phyloP scores from a whole-genome alignment of 2,113 vertebrate species.

The Rhea pennata region DNA sequence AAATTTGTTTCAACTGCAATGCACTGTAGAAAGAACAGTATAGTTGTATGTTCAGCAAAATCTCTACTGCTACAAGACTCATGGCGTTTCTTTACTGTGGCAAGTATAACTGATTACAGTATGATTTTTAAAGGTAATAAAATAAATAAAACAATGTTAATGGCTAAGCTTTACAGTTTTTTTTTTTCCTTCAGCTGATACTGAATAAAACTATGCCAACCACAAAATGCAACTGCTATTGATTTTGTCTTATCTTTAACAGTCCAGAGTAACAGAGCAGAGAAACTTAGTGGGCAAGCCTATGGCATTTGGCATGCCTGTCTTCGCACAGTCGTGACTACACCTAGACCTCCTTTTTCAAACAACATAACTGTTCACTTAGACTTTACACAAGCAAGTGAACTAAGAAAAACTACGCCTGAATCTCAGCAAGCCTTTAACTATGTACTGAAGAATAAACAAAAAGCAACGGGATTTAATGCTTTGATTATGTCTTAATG shows the following conservation, averaged over 20 bases:
- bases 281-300: background rate
- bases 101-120: background rate
- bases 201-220: background rate
- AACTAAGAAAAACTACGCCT: background rate
- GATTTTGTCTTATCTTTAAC: background rate
- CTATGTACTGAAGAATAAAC: background rate
- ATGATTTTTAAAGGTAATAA: slow-evolving; percentile 21
- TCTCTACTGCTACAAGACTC: background rate
- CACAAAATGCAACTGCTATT: accelerated
- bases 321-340: background rate
- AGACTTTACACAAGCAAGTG: accelerated
- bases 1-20: background rate
- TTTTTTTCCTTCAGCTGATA: background rate
- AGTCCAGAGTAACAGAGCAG: accelerated
- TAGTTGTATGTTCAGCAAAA: background rate
- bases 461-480: background rate
- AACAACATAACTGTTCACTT: accelerated
- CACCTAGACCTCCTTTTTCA: accelerated
- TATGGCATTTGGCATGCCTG: accelerated
- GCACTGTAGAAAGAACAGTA: background rate
- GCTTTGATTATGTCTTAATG: background rate
- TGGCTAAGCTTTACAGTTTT: slow-evolving; percentile 10
- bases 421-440: background rate
- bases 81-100: background rate
- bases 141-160: background rate